Conservation (phyloP, 2,113 vertebrate species). For the Erpornis zantholeuca region DNA sequence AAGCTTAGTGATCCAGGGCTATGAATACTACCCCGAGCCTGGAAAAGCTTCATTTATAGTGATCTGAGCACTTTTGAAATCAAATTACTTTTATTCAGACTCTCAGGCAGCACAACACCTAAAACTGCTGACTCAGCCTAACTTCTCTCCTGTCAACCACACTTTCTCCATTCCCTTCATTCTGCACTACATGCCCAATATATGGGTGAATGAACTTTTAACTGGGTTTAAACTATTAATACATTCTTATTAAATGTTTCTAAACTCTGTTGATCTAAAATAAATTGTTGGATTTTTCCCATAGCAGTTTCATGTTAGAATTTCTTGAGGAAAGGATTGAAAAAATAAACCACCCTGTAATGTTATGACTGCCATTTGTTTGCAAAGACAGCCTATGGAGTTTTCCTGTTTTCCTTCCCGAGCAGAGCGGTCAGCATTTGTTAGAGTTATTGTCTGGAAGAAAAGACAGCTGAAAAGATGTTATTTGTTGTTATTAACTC, state of each 20-base stretch:
- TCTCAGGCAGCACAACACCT: not conserved
- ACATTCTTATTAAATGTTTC: not conserved
- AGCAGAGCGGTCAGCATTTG: not conserved
- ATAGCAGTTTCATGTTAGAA: not conserved
- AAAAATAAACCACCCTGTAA: not conserved
- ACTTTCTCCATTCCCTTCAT: not conserved
- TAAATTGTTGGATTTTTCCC: constrained; percentile 19
- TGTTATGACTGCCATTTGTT: not conserved
- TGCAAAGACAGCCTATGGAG: not conserved
- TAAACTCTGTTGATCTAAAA: not conserved
- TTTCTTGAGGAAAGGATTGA: not conserved
- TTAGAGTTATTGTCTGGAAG: not conserved
- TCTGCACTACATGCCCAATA: not conserved
- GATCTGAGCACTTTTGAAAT: not conserved
- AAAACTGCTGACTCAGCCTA: not conserved
- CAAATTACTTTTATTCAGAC: not conserved
- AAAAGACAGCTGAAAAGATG: not conserved
- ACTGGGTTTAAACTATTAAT: not conserved
- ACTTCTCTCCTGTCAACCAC: not conserved
- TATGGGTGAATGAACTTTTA: not conserved
- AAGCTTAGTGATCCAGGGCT: accelerated
- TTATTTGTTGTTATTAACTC: not conserved
- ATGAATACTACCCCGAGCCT: not conserved
- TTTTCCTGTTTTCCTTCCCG: not conserved
- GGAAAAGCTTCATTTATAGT: not conserved